Conservation (phyloP, 1,140 invertebrate species). For the Lerema accius region DNA sequence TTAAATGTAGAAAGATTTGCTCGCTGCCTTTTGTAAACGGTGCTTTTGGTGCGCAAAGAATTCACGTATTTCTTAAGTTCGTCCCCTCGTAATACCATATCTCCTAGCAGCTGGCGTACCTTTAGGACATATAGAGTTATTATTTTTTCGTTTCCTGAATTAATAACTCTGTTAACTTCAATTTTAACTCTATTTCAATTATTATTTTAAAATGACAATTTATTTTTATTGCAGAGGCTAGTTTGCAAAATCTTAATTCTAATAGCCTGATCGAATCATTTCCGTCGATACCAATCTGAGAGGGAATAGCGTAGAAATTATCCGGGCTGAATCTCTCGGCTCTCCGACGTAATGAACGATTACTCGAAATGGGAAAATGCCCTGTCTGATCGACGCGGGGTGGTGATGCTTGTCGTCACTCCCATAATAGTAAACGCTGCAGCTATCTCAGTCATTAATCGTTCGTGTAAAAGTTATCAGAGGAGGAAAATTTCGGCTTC, state of each 20-base stretch:
- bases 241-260: conserved; percentile 27
- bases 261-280: conserved; percentile 38
- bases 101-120: conserved; percentile 76
- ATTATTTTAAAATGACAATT: no score
- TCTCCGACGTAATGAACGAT: conserved; percentile 61
- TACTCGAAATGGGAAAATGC: conserved; percentile 64
- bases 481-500: neutral
- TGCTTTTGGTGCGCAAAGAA: conserved; percentile 89
- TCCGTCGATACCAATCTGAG: conserved; percentile 41
- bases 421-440: conserved; percentile 17
- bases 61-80: conserved; percentile 93
- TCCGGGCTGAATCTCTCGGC: conserved; percentile 44
- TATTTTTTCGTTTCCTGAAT: conserved; percentile 6
- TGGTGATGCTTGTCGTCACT: conserved; percentile 38
- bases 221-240: neutral
- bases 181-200: no score
- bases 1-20: conserved; percentile 88
- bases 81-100: conserved; percentile 88
- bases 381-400: conserved; percentile 48
- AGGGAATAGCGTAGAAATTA: conserved; percentile 54
- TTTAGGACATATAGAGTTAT: conserved; percentile 36
- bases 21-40: conserved; percentile 90
- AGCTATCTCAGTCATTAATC: conserved; percentile 4
- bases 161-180: no score
- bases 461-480: neutral